Conservation (phyloP, 2,797 vertebrate genomes). For the Enoplosus armatus region DNA sequence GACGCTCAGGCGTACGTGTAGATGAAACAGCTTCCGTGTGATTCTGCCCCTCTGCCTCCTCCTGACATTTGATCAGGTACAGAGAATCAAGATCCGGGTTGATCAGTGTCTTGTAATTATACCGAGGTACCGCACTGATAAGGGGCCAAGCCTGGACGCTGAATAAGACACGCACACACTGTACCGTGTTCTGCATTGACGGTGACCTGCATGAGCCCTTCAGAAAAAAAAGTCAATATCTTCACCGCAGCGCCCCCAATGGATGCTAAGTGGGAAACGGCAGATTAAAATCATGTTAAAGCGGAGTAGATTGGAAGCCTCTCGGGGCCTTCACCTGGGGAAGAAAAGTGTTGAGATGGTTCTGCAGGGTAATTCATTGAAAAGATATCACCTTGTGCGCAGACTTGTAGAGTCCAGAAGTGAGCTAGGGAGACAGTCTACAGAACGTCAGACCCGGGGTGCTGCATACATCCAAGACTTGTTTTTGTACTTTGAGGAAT, state of each 20-base stretch:
- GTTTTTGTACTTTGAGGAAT: not conserved
- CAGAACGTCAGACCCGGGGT: not conserved
- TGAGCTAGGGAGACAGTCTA: constrained; percentile 1
- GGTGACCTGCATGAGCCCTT: constrained; percentile 11
- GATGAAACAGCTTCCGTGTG: not conserved
- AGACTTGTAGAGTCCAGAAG: constrained; percentile 6
- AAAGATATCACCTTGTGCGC: not conserved
- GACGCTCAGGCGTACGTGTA: too few relatives aligned
- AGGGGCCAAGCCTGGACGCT: constrained; percentile 43
- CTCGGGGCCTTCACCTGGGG: not conserved
- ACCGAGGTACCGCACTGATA: constrained; percentile 60
- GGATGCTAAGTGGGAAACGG: not conserved
- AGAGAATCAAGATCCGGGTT: constrained; percentile 63
- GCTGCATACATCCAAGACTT: not conserved
- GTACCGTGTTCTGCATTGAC: not conserved
- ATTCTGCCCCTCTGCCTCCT: not conserved
- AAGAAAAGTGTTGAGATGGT: not conserved
- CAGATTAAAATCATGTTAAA: not conserved
- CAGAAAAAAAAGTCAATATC: not conserved
- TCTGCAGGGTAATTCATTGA: constrained; percentile 4
- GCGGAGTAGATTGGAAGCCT: not conserved
- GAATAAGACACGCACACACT: constrained; percentile 29
- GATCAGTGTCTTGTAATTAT: constrained; percentile 72
- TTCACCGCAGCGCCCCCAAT: constrained; percentile 14
- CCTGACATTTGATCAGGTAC: constrained; percentile 64